Evolutionary conservation across 2,888 invertebrate species (phyloP).

Genomic region (Nasonia oneida): DNA sequence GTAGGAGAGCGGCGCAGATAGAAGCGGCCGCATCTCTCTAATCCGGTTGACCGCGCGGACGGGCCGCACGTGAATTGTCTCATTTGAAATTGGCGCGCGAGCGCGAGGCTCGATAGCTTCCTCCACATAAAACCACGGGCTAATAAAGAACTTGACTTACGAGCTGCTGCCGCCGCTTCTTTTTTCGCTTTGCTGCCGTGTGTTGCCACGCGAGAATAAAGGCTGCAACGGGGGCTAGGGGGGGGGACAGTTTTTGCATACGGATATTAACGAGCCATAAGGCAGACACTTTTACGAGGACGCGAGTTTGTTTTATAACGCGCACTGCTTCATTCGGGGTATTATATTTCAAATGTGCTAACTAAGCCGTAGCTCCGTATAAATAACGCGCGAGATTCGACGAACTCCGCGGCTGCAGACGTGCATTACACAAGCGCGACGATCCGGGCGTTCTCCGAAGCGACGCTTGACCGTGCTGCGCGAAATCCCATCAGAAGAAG

Average conservation of each 20-base stretch:
- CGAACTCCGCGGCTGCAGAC: too few relatives aligned
- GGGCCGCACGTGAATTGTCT: slow-evolving; percentile 69
- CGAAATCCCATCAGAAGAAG: slow-evolving; percentile 10
- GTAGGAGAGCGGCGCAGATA: neutral
- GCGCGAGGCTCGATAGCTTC: slow-evolving; percentile 5
- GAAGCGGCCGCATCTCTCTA: slow-evolving; percentile 57
- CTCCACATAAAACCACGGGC: slow-evolving; percentile 54
- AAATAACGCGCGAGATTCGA: neutral
- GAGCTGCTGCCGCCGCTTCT: slow-evolving; percentile 60
- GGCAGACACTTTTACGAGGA: slow-evolving; percentile 18
- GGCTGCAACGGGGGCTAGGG: neutral
- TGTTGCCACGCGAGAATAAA: neutral
- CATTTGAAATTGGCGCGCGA: slow-evolving; percentile 65
- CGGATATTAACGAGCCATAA: slow-evolving; percentile 44
- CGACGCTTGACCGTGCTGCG: neutral
- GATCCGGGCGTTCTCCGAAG: neutral
- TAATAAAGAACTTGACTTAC: slow-evolving; percentile 74
- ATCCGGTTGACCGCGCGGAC: slow-evolving; percentile 53
- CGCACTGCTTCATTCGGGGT: neutral
- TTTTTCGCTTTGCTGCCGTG: neutral
- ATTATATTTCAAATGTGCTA: neutral
- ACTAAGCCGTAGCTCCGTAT: neutral
- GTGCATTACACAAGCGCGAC: neutral
- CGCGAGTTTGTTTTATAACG: slow-evolving; percentile 6
- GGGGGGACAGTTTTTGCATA: neutral